Evolutionary conservation across 2,888 invertebrate genomes (phyloP), one percentile per base, ranked within the genome.

Genomic region (Limnephilus rhombicus): DNA sequence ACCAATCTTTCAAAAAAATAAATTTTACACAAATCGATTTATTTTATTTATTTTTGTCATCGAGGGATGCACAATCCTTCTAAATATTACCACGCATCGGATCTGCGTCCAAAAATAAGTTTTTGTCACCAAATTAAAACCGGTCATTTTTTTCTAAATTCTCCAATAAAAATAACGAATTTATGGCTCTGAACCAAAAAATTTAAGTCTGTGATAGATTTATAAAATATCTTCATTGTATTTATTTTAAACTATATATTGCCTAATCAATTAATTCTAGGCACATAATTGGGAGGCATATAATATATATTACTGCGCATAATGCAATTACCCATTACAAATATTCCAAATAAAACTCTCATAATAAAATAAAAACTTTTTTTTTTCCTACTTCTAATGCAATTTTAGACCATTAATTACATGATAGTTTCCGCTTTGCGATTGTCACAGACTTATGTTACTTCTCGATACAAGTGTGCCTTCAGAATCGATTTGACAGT

Each of bases 11-110:
- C 37, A 87, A 34, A 37, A 29, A 89, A 37, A 89, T 24, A 41
- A 37, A 88, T 88, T 89, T 89, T 89, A 89, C 80, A 89, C 29
- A 41, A 68, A 68, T 68, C 24, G 68, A 24, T 68, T 68, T 24
- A 68, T 49, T 53, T 92, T 92, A 24, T 68, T 68, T 24, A 68
- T 49, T 53, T 92, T 92, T 92, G 91, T 90, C 91, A 92, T 91
- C 92, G 89, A 91, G 92, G 92, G 91, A 92, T 92, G 92, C 92
- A 92, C 92, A 92, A 91, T 92, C 90, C 91, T 91, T 91, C 89
- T 49, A n/a, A 87, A 82, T 34, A 31, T 34, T 4, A 24, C 29
- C 24, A 34, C 31, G 15, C 31, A 83, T 34, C 4, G 13, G 68
- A 4, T 68, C 68, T 68, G 68, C 68, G 68, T 82, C 31, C 29